Evolutionary conservation across 2,888 invertebrate genomes (phyloP), one percentile per base, ranked within the genome.

Genomic region (Drosophila siamana): DNA sequence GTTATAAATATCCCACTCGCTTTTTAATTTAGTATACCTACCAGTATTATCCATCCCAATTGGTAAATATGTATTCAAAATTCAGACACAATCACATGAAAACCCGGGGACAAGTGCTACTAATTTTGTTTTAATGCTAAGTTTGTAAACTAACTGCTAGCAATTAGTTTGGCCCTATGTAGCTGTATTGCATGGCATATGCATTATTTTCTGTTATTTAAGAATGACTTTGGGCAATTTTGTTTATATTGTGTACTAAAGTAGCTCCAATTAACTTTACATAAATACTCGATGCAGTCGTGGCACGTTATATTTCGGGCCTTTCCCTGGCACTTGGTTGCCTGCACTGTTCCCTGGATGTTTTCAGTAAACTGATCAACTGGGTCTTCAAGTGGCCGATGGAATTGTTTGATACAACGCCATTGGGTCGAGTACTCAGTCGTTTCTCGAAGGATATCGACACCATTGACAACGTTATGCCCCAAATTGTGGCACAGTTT

Each of bases 391-490:
- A 93, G 89, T 94, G 94, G 88, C 96, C 96, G 59, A 94, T 96
- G 93, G 94, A 94, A 89, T 94, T 96, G 93, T 96, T 95, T 93
- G 96, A 97, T 92, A 95, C 94, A 82, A 96, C 96, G 59, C 96
- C 96, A 44, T 84, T 94, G 76, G 96, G 96, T 91, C 93, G 96
- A 80, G 94, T 97, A 83, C 93, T 97, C 46, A 94, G 94, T 92
- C 93, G 95, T 73, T 95, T 95, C 90, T 93, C 94, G 69, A 93
- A 93, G 89, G 95, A 95, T 90, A 92, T 95, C 79, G 94, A 95
- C 86, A 91, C 93, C 59, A 89, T 94, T 90, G 95, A 95, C 91
- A 93, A 92, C 80, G 88, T 88, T 47, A 90, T 95, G 82, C 94
- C 94, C 69, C 24, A 64, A 28, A 86, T 90, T 63, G 54, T 91